Conservation (phyloP, 1,140 invertebrate species). For the Argopecten irradians region DNA sequence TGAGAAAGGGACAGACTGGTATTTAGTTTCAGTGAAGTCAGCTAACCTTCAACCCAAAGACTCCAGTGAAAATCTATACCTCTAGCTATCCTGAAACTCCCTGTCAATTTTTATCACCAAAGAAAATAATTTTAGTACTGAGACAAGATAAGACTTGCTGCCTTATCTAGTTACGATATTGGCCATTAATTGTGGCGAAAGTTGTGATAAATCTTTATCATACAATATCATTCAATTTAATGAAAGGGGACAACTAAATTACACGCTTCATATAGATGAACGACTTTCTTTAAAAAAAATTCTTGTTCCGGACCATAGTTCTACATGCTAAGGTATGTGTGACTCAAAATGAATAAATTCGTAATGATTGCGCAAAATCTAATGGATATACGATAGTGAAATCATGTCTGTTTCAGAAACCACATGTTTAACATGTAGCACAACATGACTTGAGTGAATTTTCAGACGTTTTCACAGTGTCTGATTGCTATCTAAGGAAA, state of each 20-base stretch:
- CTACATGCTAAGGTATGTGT: not conserved
- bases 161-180: not conserved
- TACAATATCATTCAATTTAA: not conserved
- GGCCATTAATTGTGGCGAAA: not conserved
- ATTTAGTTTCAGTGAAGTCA: not conserved
- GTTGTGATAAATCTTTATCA: not conserved
- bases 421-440: not conserved
- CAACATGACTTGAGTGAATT: not conserved
- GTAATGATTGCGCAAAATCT: not conserved
- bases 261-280: slow-evolving; percentile 7
- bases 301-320: not conserved
- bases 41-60: not conserved
- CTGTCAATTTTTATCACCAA: not conserved
- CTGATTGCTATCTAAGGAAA: not conserved
- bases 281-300: not conserved
- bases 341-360: not conserved
- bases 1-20: not conserved
- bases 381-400: not conserved
- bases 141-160: not conserved
- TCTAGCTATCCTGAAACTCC: not conserved
- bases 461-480: not conserved
- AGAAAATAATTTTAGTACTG: not conserved
- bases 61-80: not conserved
- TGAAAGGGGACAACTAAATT: not conserved
- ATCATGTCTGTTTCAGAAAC: not conserved